A percentile compares a stretch with the other conserved stretches of the same genome.
Conservation (phyloP, 2,888 invertebrate genomes). For the Bhutanitis thaidina region DNA sequence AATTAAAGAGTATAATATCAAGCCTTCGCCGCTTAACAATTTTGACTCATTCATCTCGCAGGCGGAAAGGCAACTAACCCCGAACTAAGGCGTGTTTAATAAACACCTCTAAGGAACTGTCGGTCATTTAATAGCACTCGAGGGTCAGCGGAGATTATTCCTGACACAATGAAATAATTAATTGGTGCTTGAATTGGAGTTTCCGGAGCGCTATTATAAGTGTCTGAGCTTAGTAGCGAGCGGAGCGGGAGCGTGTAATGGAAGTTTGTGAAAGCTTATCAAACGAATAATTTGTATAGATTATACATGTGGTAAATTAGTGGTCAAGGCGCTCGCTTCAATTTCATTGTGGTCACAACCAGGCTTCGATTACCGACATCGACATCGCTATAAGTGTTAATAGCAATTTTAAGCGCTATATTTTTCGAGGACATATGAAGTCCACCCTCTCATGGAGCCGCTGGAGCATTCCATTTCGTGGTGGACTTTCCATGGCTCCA, state of each 20-base stretch:
- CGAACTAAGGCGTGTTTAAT: slow-evolving; percentile 60
- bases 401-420: too few relatives aligned
- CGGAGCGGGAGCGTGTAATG: neutral
- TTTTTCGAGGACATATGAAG: too few relatives aligned
- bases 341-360: too few relatives aligned
- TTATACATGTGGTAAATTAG: too few relatives aligned
- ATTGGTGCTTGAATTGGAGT: slow-evolving; percentile 71
- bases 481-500: too few relatives aligned
- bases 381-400: too few relatives aligned
- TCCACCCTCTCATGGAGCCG: too few relatives aligned
- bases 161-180: slow-evolving; percentile 73
- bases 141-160: slow-evolving; percentile 58
- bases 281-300: too few relatives aligned
- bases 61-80: slow-evolving; percentile 35
- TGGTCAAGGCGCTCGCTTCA: too few relatives aligned
- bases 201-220: slow-evolving; percentile 52
- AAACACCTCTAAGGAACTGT: slow-evolving; percentile 75
- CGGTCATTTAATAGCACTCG: slow-evolving; percentile 69
- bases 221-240: slow-evolving; percentile 15
- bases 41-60: slow-evolving; percentile 13
- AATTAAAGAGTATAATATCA: neutral
- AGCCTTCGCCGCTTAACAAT: neutral
- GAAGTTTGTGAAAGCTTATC: too few relatives aligned
- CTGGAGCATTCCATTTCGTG: too few relatives aligned
- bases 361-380: too few relatives aligned